Conservation (phyloP, 2,797 vertebrate genomes). For the Sebastes vulpes region DNA sequence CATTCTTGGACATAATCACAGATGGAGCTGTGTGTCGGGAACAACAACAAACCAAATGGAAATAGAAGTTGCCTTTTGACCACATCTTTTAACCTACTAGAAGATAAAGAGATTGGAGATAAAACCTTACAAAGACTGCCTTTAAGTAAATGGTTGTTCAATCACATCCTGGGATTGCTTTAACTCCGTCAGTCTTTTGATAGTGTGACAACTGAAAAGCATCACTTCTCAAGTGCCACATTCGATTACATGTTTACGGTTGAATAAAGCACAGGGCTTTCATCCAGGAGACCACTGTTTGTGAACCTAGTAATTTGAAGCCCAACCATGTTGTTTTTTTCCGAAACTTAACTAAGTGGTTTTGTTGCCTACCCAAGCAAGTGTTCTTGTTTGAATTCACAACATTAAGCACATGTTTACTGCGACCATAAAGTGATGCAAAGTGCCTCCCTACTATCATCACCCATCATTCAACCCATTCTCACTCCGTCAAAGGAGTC, state of each 20-base stretch:
- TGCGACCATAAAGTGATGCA: too few relatives aligned
- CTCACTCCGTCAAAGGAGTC: too few relatives aligned
- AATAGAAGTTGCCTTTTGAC: not conserved
- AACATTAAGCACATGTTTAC: too few relatives aligned
- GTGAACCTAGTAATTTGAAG: too few relatives aligned
- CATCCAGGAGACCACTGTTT: too few relatives aligned
- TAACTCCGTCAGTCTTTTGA: not conserved
- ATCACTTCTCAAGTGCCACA: not conserved
- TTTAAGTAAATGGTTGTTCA: constrained; percentile 14
- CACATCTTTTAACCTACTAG: not conserved
- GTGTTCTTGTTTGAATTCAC: too few relatives aligned
- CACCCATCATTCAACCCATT: too few relatives aligned
- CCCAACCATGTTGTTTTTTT: too few relatives aligned
- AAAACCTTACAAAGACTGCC: not conserved
- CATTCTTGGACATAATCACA: not conserved
- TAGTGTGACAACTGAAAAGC: not conserved
- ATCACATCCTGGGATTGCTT: constrained; percentile 5
- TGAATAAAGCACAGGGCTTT: not conserved
- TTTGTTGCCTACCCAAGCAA: too few relatives aligned
- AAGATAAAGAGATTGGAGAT: constrained; percentile 12
- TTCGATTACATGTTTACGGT: not conserved
- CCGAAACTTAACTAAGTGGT: too few relatives aligned
- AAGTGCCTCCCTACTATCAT: too few relatives aligned
- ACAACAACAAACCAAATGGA: constrained; percentile 1
- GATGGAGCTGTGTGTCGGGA: not conserved